A percentile compares a stretch with the other conserved stretches of the same genome.
Evolutionary conservation across 2,797 vertebrate species (phyloP).

Genomic region (Parauchenoglanis punctatus): DNA sequence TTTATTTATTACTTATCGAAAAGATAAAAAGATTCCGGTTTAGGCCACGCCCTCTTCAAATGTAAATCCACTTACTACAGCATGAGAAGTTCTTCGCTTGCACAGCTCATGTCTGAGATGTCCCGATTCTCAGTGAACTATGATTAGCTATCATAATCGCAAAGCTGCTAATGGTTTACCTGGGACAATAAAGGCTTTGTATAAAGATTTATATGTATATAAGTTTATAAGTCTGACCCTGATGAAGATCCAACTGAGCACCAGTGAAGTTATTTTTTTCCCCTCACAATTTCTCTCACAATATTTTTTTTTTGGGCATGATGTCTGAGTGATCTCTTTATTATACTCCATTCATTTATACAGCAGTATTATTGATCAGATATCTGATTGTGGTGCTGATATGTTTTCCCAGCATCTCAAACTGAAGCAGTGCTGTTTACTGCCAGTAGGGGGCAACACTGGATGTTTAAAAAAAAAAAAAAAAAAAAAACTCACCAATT

Average conservation of each 20-base stretch:
- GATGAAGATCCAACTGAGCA: not conserved
- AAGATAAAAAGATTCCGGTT: not conserved
- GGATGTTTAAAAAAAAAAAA: slow-evolving; percentile 5
- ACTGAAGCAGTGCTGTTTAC: slow-evolving; percentile 19
- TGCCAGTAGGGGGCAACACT: slow-evolving; percentile 56
- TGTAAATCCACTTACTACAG: not conserved
- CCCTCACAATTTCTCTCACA: not conserved
- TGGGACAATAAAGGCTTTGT: not conserved
- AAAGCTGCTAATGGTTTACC: not conserved
- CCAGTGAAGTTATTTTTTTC: too few relatives aligned
- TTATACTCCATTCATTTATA: too few relatives aligned
- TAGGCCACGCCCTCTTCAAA: not conserved
- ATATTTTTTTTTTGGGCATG: not conserved
- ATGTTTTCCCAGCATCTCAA: not conserved
- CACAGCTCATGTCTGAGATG: not conserved
- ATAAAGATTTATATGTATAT: not conserved
- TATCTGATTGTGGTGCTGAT: too few relatives aligned
- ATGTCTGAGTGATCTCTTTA: not conserved
- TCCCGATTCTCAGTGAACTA: not conserved
- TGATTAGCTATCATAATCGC: not conserved
- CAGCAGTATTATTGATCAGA: not conserved
- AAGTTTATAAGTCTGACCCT: not conserved
- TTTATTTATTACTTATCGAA: too few relatives aligned
- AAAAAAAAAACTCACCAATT: not conserved
- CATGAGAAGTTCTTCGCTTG: not conserved